Evolutionary conservation across 2,888 invertebrate genomes (phyloP), one percentile per base, ranked within the genome.

Genomic region (Lasioglossum calceatum): DNA sequence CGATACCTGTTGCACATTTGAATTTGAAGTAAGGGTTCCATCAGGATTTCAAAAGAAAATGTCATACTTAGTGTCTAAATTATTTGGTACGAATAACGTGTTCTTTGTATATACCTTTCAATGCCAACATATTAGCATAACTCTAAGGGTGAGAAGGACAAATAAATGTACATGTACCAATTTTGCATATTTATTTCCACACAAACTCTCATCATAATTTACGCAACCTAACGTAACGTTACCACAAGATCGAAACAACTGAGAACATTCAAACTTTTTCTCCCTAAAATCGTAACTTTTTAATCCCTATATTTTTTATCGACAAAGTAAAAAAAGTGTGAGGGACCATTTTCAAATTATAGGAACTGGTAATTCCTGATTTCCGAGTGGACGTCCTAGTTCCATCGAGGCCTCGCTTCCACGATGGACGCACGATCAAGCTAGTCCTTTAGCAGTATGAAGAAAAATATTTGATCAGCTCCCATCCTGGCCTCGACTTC

Each of bases 391-490:
- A 71, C n/a, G n/a, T 23, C 42, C 36, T 0, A 27, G 1, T 50
- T 71, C 70, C 39, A 81, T 77, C 77, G 78, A 77, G n/a, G 42
- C 54, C 16, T 50, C 32, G 14, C 67, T 64, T 67, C 61, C 36
- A 39, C 54, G 82, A 80, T 83, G 85, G 81, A 77, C 42, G 82
- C 74, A 64, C 83, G 81, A 88, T 84, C 81, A 39, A 58, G 39
- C 71, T 80, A 39, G 85, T 58, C 67, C 58, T 82, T 72, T 70
- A 50, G 44, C 67, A 23, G 84, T 61, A 77, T 76, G 64, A 81
- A 84, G 72, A 79, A 86, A 86, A 90, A 88, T 86, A 90, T 90
- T 90, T 88, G 77, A 84, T 70, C 79, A 73, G 61, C 73, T 61
- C 27, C 39, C 50, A 42, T 77, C 64, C 14, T 61, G 79, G 67